Evolutionary conservation across 2,888 invertebrate genomes (phyloP).

Genomic region (Sympetrum striolatum): DNA sequence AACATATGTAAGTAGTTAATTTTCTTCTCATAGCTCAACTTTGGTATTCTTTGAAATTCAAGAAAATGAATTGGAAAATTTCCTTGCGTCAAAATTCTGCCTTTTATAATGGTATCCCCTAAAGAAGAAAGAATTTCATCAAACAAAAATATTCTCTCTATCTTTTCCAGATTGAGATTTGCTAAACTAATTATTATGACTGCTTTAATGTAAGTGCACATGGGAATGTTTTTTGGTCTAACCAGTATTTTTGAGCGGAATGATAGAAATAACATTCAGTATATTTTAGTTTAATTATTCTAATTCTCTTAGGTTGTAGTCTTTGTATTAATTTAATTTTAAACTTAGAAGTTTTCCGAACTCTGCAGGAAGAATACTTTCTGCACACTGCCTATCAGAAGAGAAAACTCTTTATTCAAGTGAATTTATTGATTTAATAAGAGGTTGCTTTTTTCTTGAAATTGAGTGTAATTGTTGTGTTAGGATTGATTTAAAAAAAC

Average conservation of each 20-base stretch:
- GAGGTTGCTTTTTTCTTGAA: background rate
- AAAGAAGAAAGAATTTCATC: conserved; percentile 11
- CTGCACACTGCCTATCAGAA: conserved; percentile 18
- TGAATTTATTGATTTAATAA: background rate
- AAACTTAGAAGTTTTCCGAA: background rate
- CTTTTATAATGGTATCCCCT: background rate
- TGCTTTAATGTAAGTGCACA: conserved; percentile 29
- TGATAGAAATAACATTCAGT: conserved; percentile 15
- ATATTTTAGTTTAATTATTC: conserved; percentile 5
- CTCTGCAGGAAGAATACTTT: conserved; percentile 9
- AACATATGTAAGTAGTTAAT: background rate
- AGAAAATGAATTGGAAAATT: background rate
- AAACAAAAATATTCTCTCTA: conserved; percentile 37
- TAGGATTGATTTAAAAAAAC: background rate
- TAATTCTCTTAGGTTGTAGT: background rate
- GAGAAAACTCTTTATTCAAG: background rate
- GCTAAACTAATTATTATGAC: conserved; percentile 33
- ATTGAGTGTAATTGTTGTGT: background rate
- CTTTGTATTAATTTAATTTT: background rate
- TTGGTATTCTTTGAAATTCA: background rate
- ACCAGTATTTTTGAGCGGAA: conserved; percentile 33
- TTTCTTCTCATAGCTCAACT: background rate
- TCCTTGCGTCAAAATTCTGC: background rate
- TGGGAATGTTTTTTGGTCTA: conserved; percentile 38
- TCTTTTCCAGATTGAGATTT: conserved; percentile 42